phyloP scores from a whole-genome alignment of 2,113 vertebrate species.

The Erinaceus europaeus region DNA sequence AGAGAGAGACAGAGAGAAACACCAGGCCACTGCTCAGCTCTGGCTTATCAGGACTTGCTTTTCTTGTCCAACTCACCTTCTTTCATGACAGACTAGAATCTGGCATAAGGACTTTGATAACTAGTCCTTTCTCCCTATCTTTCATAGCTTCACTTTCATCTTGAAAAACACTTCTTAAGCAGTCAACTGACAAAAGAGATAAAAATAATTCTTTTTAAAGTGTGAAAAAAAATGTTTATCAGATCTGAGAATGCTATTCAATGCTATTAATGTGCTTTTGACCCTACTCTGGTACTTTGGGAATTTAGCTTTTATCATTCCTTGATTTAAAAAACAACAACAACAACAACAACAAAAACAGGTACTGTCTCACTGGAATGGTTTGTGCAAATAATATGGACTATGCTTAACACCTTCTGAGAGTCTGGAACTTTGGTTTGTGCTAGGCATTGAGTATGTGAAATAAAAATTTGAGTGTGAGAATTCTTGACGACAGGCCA shows the following conservation, averaged over 20 bases:
- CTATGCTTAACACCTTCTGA: not conserved
- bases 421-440: constrained; percentile 4
- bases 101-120: not conserved
- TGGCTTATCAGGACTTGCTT: too few species aligned
- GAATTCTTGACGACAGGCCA: not conserved
- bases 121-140: not conserved
- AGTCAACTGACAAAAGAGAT: not conserved
- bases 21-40: too few species aligned
- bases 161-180: not conserved
- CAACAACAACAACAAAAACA: too few species aligned
- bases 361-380: too few species aligned
- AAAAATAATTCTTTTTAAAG: constrained; percentile 16
- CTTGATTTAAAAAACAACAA: not conserved
- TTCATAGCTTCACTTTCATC: constrained; percentile 11
- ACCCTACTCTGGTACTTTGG: not conserved
- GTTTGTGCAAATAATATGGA: not conserved
- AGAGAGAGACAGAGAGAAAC: too few species aligned
- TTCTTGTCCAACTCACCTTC: not conserved
- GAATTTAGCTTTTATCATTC: constrained; percentile 20
- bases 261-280: not conserved
- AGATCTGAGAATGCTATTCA: not conserved
- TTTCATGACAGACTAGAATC: not conserved
- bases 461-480: not conserved
- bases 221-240: not conserved
- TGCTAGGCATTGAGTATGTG: not conserved